A percentile compares a stretch with the other conserved stretches of the same genome.
phyloP scores from a whole-genome alignment of 2,797 vertebrate genomes.

The Rhinichthys osculus region DNA sequence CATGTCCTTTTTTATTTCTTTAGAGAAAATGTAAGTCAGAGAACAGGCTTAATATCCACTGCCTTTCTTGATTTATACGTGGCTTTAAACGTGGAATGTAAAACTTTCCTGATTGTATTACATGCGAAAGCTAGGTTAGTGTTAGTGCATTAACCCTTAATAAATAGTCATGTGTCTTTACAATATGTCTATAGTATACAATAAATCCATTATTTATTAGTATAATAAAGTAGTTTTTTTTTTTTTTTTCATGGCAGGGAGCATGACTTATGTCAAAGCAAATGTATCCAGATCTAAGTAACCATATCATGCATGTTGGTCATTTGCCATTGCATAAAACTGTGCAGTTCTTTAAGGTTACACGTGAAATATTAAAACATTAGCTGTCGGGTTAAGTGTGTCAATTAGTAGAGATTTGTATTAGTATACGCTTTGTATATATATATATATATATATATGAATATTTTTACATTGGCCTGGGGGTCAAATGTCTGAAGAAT shows the following conservation, averaged over 20 bases:
- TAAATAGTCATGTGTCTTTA: background rate
- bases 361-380: background rate
- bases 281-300: background rate
- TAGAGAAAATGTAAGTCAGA: conserved; percentile 9
- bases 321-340: too few species aligned
- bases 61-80: background rate
- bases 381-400: background rate
- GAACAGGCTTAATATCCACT: background rate
- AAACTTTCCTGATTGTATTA: background rate
- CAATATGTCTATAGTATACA: background rate
- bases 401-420: background rate
- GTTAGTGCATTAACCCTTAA: background rate
- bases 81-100: background rate
- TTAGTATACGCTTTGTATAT: background rate
- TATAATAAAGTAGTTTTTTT: background rate
- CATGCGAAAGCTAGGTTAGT: too few species aligned
- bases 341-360: too few species aligned
- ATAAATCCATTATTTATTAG: background rate
- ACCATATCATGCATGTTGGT: background rate
- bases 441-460: background rate
- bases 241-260: background rate
- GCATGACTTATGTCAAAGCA: background rate
- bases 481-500: background rate
- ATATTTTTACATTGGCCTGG: background rate
- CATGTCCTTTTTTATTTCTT: background rate